These are phyloP conservation scores for Danionella dracula DNA, from an alignment of 2,797 vertebrate species.

Conservation along the genomic window DNA sequence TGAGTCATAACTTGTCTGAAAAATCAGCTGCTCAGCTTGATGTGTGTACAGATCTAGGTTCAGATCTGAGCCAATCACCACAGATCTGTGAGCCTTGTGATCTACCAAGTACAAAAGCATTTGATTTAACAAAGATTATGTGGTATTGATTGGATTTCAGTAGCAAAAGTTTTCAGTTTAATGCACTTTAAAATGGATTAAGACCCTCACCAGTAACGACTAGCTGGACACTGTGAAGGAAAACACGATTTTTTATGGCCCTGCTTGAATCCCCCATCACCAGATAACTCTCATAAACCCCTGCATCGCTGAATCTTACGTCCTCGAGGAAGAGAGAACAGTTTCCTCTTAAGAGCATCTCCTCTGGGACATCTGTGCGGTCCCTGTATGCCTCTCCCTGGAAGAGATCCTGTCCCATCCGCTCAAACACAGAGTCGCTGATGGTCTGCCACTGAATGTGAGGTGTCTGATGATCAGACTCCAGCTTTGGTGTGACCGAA, in stretches of 20 bases:
- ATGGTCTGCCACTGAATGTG: conserved; percentile 57
- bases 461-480: fast-evolving
- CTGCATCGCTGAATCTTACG: conserved; percentile 55
- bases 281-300: conserved; percentile 62
- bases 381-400: conserved; percentile 44
- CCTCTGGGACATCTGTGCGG: conserved; percentile 43
- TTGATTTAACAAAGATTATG: background rate
- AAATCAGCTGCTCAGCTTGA: conserved; percentile 49
- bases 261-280: conserved; percentile 33
- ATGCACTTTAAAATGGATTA: too few species aligned
- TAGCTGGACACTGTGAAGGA: conserved; percentile 59
- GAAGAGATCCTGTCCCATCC: conserved; percentile 38
- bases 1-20: conserved; percentile 40
- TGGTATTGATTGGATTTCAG: background rate
- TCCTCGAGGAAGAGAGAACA: conserved; percentile 64
- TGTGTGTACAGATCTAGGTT: conserved; percentile 52
- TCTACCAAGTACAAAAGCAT: too few species aligned
- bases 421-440: conserved; percentile 46
- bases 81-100: conserved; percentile 33
- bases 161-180: too few species aligned
- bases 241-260: conserved; percentile 36
- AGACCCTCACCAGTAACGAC: conserved; percentile 50
- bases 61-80: conserved; percentile 44
- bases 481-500: conserved; percentile 37
- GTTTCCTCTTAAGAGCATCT: conserved; percentile 52